Conservation (phyloP, 2,797 vertebrate species). For the Onychomys arenicola region DNA sequence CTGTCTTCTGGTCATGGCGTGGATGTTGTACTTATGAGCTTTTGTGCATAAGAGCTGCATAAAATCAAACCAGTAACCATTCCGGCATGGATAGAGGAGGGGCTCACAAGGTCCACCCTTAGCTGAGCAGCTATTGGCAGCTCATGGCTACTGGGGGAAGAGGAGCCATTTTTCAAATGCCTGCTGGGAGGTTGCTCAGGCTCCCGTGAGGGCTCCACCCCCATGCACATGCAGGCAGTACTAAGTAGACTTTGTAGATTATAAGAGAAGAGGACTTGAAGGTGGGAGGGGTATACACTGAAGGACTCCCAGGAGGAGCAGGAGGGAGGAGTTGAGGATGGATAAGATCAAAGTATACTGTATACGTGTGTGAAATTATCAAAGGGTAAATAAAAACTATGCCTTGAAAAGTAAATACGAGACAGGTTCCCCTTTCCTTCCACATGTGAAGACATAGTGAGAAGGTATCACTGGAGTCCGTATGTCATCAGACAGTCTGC, state of each 20-base stretch:
- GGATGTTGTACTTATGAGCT: not conserved
- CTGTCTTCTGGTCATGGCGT: not conserved
- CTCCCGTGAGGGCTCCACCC: not conserved
- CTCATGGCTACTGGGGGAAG: not conserved
- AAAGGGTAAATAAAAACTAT: not conserved
- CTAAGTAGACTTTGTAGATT: not conserved
- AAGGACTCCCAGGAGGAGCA: not conserved
- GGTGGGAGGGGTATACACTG: not conserved
- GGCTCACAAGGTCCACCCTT: not conserved
- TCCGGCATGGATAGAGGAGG: not conserved
- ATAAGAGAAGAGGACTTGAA: not conserved
- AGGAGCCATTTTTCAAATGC: not conserved
- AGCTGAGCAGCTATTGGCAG: not conserved
- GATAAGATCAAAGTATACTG: not conserved
- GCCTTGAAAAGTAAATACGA: not conserved
- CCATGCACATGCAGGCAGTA: not conserved
- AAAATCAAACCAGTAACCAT: not conserved
- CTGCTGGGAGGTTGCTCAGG: not conserved
- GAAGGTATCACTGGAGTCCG: not conserved
- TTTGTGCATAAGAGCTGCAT: not conserved
- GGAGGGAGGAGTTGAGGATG: not conserved
- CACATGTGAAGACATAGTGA: not conserved
- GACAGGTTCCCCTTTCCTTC: not conserved
- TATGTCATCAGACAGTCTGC: not conserved
- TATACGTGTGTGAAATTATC: not conserved